Evolutionary conservation across 2,888 invertebrate genomes (phyloP), one percentile per base, ranked within the genome.

Genomic region (Tenthredo distinguenda): DNA sequence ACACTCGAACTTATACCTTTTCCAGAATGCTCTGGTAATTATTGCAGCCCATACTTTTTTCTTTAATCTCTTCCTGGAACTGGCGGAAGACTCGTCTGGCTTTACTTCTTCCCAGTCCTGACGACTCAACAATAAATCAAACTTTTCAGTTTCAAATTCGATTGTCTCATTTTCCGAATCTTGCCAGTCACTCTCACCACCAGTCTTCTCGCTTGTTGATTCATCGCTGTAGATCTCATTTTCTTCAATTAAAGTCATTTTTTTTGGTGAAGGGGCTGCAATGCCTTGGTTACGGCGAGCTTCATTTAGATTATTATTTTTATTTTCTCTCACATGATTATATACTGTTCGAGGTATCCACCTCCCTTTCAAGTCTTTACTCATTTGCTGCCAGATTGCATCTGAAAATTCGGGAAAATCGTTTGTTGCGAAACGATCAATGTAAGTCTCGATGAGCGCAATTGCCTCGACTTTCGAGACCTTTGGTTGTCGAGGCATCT

Each of bases 261-360:
- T 85, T 65, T n/a, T n/a, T 82, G n/a, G 40, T 15, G 68, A 76
- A 65, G 62, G 43, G 37, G 34, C 65, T 55, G 34, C 43, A 37
- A 34, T 86, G 15, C 84, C 83, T 47, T 43, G 50, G 37, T 76
- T 86, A 62, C 6, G 43, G 37, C 86, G 68, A 85, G 86, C 86
- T 76, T 47, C 50, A 21, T 26, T 15, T 2, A 86, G 82, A 86
- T 86, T 26, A 71, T 47, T n/a, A 18, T 58, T 77, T 85, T 86
- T 85, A 55, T 86, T 82, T 37, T 85, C 74, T 18, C 86, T 79
- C 9, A 87, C 72, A 34, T 86, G 79, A 18, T 62, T 86, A 34
- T 87, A 87, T 1, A 87, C 85, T 1, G 85, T 77, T 65, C 77
- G 85, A 37, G 83, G 84, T 72, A 77, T 85, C 87, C 86, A 87